Conservation (phyloP, 2,888 invertebrate species). For the Trimorus sp. region DNA sequence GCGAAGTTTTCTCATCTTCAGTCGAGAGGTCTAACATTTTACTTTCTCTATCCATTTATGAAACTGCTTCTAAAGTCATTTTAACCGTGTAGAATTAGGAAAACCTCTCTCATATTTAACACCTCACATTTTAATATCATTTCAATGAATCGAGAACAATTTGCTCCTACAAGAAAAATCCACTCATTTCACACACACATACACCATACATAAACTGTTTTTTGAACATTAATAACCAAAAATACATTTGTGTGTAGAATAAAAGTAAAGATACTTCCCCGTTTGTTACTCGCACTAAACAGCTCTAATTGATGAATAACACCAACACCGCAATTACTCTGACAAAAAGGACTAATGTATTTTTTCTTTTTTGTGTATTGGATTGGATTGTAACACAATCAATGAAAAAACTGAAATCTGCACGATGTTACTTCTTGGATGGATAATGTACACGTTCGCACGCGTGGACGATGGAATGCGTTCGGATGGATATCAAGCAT, state of each 20-base stretch:
- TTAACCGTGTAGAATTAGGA: background rate
- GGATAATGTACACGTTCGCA: constrained; percentile 80
- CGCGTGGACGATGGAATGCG: constrained; percentile 75
- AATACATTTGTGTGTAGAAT: too few species aligned
- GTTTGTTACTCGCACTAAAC: background rate
- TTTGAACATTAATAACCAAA: too few species aligned
- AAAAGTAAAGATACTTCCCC: too few species aligned
- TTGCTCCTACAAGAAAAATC: too few species aligned
- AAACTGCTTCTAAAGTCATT: too few species aligned
- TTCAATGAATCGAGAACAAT: too few species aligned
- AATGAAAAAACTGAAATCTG: constrained; percentile 81
- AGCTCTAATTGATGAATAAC: constrained; percentile 15
- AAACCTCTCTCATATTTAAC: constrained; percentile 43
- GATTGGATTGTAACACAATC: constrained; percentile 82
- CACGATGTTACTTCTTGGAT: constrained; percentile 82
- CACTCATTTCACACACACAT: too few species aligned
- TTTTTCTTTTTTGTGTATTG: constrained; percentile 82
- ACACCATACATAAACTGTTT: too few species aligned
- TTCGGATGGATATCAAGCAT: constrained; percentile 76
- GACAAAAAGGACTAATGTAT: constrained; percentile 79
- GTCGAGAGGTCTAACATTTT: too few species aligned
- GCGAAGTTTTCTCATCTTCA: constrained; percentile 31
- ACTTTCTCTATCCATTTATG: too few species aligned
- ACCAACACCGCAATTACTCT: constrained; percentile 9
- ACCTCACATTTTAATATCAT: background rate